Base-by-base conservation (phyloP, 2,113 vertebrate species). In the Lichenostomus cassidix region DNA sequence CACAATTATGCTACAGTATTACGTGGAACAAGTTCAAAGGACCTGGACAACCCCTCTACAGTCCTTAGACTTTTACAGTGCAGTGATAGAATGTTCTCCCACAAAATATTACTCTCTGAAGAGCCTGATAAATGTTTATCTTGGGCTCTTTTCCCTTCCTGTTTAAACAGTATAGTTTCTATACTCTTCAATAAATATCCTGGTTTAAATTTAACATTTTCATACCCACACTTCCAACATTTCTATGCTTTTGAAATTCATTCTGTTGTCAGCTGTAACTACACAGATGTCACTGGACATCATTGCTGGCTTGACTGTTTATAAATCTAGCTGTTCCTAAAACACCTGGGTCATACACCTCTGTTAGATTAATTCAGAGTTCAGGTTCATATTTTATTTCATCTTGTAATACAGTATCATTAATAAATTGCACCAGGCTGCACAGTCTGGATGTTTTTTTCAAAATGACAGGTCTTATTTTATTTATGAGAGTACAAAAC, bases 401-500 rank as follows among this genome's bases (percentile, higher is more conserved):
- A 78, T 83, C 84, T 73, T 73, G 42, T 42, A 94, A 35, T 42
- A 78, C 23, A 68, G 35, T 42, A 71, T 83, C 50, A 96, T 87
- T 90, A 95, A 92, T 73, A 84, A 97, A 80, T 55, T 81, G n/a
- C 27, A 58, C 25, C 20, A 47, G 65, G 46, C 49, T 87, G 58
- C 73, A 77, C 15, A 46, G 67, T 56, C 73, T 47, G 4, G 56
- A 79, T 63, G 76, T 96, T 82, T 83, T 83, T 83, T 83, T 33
- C n/a, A 68, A 50, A 71, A 65, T 95, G 71, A 95, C 79, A 94
- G 76, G 27, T 63, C 53, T 69, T 96, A 41, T 63, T 95, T 96
- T 91, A 97, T 96, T 97, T 96, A 89, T 94, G 75, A 94, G 75
- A 80, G 75, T 86, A 89, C 29, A 91, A 97, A 97, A 92, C 49